Evolutionary conservation across 2,888 invertebrate species (phyloP).

Genomic region (Acrocyrtus sp.): DNA sequence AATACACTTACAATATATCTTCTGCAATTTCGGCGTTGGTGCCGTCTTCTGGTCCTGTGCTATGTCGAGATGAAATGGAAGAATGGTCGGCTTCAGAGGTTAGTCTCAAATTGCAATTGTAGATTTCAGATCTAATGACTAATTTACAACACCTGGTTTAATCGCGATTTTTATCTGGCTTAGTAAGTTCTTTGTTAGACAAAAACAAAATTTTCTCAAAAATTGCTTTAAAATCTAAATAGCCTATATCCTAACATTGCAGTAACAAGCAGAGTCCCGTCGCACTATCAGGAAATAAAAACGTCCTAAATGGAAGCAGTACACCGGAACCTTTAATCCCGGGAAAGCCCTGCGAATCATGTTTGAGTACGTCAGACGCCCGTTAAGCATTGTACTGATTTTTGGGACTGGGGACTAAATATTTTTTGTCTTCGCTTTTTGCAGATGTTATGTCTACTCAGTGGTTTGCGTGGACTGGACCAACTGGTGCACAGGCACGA

Average conservation of each 20-base stretch:
- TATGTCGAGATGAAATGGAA: conserved; percentile 99
- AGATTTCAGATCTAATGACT: conserved; percentile 41
- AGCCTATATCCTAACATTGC: conserved; percentile 67
- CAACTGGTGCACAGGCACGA: conserved; percentile 90
- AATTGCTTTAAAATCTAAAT: too few relatives aligned
- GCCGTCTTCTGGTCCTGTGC: conserved; percentile 93
- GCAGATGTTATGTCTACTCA: conserved; percentile 79
- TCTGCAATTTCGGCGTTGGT: conserved; percentile 92
- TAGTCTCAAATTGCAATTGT: too few relatives aligned
- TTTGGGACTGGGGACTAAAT: too few relatives aligned
- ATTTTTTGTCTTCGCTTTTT: conserved; percentile 17
- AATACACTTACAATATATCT: conserved; percentile 91
- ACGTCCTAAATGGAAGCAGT: conserved; percentile 70
- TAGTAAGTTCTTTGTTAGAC: too few relatives aligned
- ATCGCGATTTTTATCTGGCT: too few relatives aligned
- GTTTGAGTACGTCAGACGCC: conserved; percentile 71
- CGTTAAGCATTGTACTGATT: too few relatives aligned
- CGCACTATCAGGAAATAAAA: conserved; percentile 78
- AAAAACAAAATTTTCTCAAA: too few relatives aligned
- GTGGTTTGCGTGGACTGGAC: conserved; percentile 96
- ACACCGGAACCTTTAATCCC: conserved; percentile 60
- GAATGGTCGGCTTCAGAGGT: conserved; percentile 99
- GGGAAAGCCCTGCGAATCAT: conserved; percentile 86
- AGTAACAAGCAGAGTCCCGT: conserved; percentile 92
- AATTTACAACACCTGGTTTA: conserved; percentile 65